phyloP scores from a whole-genome alignment of 2,888 invertebrate genomes.

The Incurvaria masculella region DNA sequence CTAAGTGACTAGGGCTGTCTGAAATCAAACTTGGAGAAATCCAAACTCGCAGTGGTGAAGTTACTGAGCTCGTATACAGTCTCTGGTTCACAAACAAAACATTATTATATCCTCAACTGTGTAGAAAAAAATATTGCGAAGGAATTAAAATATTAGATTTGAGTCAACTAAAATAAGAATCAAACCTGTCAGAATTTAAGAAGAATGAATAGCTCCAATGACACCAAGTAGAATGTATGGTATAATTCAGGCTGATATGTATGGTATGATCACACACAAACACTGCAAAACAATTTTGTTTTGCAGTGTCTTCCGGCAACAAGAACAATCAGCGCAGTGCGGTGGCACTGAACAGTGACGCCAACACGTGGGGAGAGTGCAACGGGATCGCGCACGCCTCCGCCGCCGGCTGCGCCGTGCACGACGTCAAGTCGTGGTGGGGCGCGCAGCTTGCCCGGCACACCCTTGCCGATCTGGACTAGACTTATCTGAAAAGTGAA shows the following conservation, averaged over 20 bases:
- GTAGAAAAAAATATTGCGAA: background rate
- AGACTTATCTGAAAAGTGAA: background rate
- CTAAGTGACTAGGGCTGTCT: too few species aligned
- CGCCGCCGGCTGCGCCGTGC: constrained; percentile 42
- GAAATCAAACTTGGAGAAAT: constrained; percentile 8
- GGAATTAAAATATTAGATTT: too few species aligned
- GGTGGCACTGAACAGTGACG: too few species aligned
- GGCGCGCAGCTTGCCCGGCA: constrained; percentile 62
- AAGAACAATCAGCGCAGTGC: too few species aligned
- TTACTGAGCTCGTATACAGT: constrained; percentile 26
- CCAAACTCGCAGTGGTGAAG: constrained; percentile 20
- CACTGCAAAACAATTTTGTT: too few species aligned
- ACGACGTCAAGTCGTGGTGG: constrained; percentile 86
- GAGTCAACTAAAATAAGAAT: too few species aligned
- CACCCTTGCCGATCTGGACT: background rate
- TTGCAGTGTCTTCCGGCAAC: too few species aligned
- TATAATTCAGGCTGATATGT: too few species aligned
- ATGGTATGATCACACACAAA: too few species aligned
- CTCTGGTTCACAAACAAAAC: constrained; percentile 10
- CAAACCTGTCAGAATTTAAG: too few species aligned
- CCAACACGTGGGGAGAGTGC: constrained; percentile 9
- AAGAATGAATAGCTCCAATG: too few species aligned
- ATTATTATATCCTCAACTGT: background rate
- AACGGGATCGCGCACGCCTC: constrained; percentile 8
- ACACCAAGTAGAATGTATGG: too few species aligned